Evolutionary conservation across 2,113 vertebrate species (phyloP).

Genomic region (Gopherus evgoodei): DNA sequence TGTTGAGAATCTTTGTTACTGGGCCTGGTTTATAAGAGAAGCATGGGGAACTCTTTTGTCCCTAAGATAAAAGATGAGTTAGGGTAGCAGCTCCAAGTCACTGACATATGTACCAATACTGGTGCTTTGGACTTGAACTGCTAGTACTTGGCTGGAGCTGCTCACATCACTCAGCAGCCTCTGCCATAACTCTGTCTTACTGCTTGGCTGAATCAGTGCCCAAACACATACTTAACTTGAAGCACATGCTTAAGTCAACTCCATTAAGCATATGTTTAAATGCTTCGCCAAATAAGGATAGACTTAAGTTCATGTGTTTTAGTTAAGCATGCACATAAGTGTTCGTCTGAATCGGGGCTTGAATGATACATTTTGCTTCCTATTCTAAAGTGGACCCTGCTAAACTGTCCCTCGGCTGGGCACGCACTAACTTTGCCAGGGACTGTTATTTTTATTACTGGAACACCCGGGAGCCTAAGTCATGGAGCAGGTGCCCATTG

Average conservation of each 20-base stretch:
- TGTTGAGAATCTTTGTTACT: neutral
- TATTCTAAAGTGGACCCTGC: fast-evolving
- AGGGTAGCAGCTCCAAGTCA: neutral
- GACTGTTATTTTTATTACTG: neutral
- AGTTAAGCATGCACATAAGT: neutral
- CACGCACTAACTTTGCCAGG: neutral
- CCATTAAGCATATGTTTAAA: neutral
- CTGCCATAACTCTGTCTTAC: neutral
- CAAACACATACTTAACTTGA: neutral
- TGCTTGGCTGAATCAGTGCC: neutral
- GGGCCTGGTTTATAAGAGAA: neutral
- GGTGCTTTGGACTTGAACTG: neutral
- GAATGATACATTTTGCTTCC: neutral
- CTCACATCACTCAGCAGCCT: neutral
- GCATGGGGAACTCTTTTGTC: neutral
- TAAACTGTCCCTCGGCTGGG: neutral
- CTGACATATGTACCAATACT: neutral
- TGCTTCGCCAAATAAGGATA: neutral
- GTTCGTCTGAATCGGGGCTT: fast-evolving
- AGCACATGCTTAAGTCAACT: neutral
- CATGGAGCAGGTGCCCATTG: neutral
- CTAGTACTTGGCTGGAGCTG: neutral
- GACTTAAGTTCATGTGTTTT: neutral
- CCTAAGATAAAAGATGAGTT: neutral
- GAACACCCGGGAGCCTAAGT: neutral